Evolutionary conservation across 2,797 vertebrate species (phyloP).

Genomic region (Buceros bicornis): DNA sequence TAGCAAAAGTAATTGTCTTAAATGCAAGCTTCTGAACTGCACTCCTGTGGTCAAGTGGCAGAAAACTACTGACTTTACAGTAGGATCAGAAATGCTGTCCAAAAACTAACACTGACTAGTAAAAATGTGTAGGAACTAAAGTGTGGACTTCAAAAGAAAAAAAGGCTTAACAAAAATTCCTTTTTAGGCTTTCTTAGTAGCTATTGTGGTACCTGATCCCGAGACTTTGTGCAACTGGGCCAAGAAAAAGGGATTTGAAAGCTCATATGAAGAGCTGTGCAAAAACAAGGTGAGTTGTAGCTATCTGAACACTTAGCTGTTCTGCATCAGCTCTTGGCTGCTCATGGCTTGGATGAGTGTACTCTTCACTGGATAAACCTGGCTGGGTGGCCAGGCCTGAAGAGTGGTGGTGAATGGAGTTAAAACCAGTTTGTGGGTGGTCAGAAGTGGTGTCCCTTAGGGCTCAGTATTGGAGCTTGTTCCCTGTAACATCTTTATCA

Average conservation of each 20-base stretch:
- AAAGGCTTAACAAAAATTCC: not conserved
- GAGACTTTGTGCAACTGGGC: constrained; percentile 89
- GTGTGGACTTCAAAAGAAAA: not conserved
- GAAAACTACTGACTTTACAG: not conserved
- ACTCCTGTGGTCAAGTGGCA: not conserved
- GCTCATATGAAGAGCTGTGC: constrained; percentile 90
- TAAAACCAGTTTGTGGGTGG: too few species aligned
- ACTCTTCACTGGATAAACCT: too few species aligned
- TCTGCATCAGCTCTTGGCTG: not conserved
- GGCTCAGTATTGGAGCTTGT: too few species aligned
- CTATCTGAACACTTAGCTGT: not conserved
- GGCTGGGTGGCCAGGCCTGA: too few species aligned
- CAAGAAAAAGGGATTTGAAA: constrained; percentile 87
- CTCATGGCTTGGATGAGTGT: too few species aligned
- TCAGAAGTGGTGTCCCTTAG: too few species aligned
- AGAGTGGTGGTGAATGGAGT: too few species aligned
- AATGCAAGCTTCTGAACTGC: not conserved
- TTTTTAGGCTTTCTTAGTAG: constrained; percentile 91
- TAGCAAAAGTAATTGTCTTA: not conserved
- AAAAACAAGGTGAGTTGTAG: constrained; percentile 83
- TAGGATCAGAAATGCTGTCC: not conserved
- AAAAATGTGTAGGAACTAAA: not conserved
- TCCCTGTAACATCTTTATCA: too few species aligned
- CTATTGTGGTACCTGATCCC: constrained; percentile 90
- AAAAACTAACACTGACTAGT: not conserved